phyloP scores from a whole-genome alignment of 2,797 vertebrate genomes.

The Eulemur albifrons region DNA sequence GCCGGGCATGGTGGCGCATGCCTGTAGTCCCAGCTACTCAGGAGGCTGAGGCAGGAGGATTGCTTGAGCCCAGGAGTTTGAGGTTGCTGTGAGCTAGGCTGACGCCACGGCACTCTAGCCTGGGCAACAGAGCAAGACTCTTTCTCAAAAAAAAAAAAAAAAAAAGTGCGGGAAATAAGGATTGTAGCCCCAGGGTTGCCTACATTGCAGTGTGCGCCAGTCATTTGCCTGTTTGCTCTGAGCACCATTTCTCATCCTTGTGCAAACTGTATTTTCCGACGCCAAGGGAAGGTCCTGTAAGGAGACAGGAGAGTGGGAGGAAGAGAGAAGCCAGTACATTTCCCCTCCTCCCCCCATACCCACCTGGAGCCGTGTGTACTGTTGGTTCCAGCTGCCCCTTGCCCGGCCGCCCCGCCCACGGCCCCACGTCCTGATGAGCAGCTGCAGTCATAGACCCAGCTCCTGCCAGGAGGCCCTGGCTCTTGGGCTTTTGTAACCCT shows the following conservation, averaged over 20 bases:
- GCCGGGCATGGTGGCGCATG: no score
- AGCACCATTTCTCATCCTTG: neutral
- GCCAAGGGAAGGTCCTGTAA: no score
- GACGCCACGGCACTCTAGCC: no score
- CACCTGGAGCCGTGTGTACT: accelerated
- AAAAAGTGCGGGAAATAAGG: neutral
- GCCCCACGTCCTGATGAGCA: neutral
- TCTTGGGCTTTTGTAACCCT: neutral
- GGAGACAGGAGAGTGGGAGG: no score
- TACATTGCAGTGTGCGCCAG: accelerated
- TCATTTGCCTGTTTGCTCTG: neutral
- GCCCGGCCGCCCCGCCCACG: no score
- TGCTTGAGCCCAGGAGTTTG: no score
- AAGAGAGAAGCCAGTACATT: neutral
- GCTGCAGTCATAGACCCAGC: neutral
- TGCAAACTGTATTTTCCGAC: neutral
- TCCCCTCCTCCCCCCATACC: no score
- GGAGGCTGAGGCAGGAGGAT: no score
- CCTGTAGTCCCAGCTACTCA: no score
- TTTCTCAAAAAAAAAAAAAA: no score
- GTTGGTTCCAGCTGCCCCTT: neutral
- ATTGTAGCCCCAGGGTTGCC: neutral
- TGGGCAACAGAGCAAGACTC: no score
- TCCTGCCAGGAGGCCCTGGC: neutral
- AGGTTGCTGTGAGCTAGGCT: no score